These are phyloP conservation scores for Unio pictorum DNA, from an alignment of 2,888 invertebrate species.

Conservation along the genomic window DNA sequence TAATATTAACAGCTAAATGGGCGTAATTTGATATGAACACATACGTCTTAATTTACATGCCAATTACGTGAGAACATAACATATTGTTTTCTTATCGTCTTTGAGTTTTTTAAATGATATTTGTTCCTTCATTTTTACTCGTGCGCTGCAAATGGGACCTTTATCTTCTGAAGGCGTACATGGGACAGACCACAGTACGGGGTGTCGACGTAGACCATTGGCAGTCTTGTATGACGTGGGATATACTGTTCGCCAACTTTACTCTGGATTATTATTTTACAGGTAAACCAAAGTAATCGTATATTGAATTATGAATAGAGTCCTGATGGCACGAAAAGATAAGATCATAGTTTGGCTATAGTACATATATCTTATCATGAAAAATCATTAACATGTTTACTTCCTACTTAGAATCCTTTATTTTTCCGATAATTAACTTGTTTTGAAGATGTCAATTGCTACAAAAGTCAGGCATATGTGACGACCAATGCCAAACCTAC, in stretches of 20 bases:
- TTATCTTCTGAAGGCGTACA: constrained; percentile 25
- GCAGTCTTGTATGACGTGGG: constrained; percentile 44
- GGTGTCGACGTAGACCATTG: constrained; percentile 38
- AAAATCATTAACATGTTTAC: too few species aligned
- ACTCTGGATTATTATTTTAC: constrained; percentile 47
- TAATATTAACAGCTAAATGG: not conserved
- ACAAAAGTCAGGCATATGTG: too few species aligned
- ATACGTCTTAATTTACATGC: not conserved
- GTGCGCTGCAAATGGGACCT: not conserved
- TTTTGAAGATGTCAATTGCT: too few species aligned
- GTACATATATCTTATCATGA: too few species aligned
- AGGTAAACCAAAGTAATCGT: constrained; percentile 14
- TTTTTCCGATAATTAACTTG: too few species aligned
- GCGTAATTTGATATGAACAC: not conserved
- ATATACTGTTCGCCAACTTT: constrained; percentile 26
- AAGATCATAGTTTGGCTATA: not conserved
- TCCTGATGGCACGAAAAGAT: not conserved
- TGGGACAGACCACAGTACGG: constrained; percentile 19
- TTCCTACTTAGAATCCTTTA: too few species aligned
- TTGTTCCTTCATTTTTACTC: not conserved
- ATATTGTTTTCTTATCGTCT: not conserved
- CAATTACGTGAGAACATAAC: not conserved
- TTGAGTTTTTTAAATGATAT: not conserved
- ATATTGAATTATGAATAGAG: not conserved
- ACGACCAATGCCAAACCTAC: too few species aligned